Evolutionary conservation across 2,888 invertebrate species (phyloP).

Genomic region (Phymatocera aterrima): DNA sequence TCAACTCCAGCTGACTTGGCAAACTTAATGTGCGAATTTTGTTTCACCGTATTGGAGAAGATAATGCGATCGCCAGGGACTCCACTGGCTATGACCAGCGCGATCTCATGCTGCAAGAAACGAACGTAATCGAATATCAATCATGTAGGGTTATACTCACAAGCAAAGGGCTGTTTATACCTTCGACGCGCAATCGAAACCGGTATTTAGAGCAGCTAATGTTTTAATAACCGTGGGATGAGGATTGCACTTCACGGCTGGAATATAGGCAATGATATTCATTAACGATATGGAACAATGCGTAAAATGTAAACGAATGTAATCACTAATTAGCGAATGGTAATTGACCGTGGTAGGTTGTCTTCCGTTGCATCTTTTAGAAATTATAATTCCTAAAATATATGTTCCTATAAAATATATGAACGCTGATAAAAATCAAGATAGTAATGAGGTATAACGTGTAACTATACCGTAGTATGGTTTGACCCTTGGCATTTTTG

Average conservation of each 20-base stretch:
- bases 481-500: conserved; percentile 66
- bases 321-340: neutral
- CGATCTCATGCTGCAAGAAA: conserved; percentile 77
- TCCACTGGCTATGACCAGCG: conserved; percentile 75
- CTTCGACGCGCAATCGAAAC: conserved; percentile 81
- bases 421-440: neutral
- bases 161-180: conserved; percentile 57
- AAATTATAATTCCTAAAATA: too few species aligned
- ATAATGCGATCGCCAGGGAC: conserved; percentile 76
- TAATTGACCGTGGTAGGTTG: neutral
- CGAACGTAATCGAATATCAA: neutral
- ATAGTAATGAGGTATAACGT: neutral
- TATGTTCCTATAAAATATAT: neutral
- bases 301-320: neutral
- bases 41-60: conserved; percentile 80
- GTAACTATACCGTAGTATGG: conserved; percentile 70
- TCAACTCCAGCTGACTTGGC: conserved; percentile 76
- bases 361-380: neutral
- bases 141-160: neutral
- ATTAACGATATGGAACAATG: neutral
- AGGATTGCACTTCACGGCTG: conserved; percentile 81
- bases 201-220: conserved; percentile 77
- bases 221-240: conserved; percentile 73
- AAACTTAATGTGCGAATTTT: conserved; percentile 76
- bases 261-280: conserved; percentile 50